Base-by-base conservation (phyloP, 2,888 invertebrate species). In the Leucophenga maculata region DNA sequence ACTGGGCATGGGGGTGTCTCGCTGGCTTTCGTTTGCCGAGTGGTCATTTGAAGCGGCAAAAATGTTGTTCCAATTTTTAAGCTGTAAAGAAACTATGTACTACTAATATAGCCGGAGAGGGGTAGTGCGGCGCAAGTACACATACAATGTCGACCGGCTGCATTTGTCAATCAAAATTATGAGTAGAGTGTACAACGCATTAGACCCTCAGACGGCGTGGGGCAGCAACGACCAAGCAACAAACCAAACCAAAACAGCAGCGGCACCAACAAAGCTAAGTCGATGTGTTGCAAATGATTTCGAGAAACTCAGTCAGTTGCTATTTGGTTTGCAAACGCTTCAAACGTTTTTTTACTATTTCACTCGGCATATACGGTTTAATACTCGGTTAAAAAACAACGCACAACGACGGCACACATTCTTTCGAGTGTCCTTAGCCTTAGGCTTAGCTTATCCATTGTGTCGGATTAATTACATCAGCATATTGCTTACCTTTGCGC, bases 131-230 rank as follows among this genome's bases (percentile, higher is more conserved):
- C 11, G 8, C 3, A 68, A 71, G 71, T 44, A 46, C 9, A 52
- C 6, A 26, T 6, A 54, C 50, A 39, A 50, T n/a, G 16, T 44
- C 18, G 54, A 68, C 74, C 16, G 44, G 31, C 70, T 67, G 44
- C 71, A 71, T 69, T 77, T 81, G 81, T 80, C 81, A 81, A 81
- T 81, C 84, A 80, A 79, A 83, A 80, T 83, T 83, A 83, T 80
- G 83, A 80, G 82, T 77, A 75, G 1, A 31, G 22, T 16, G 18
- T 18, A 52, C 52, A 20, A 52, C 52, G 67, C 66, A 16, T 54
- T 57, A 54, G 71, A 65, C 71, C 76, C 65, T 55, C 71, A 26
- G 39, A 50, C 14, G 46, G 32, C 55, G 26, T 20, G 16, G 62
- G 14, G 20, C 26, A 18, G 32, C 2, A 13, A n/a, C 18, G 62